Percentiles rank a stretch among this genome's conserved stretches.
Evolutionary conservation across 2,797 vertebrate species (phyloP).

Genomic region (Tragelaphus eurycerus): DNA sequence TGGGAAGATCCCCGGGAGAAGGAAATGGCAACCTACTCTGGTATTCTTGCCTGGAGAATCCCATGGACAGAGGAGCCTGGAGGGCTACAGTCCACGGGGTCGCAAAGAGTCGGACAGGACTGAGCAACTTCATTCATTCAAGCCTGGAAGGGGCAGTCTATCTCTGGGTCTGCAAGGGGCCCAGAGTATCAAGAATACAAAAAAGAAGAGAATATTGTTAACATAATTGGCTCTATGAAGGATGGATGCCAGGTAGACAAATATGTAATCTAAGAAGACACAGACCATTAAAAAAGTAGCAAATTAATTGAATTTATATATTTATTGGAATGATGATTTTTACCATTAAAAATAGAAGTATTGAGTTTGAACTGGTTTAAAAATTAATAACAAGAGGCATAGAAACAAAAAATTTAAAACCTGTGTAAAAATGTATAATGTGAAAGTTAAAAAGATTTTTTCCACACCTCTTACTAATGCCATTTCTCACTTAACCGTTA

Average conservation of each 20-base stretch:
- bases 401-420: neutral
- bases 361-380: slow-evolving; percentile 1
- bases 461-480: neutral
- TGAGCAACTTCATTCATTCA: neutral
- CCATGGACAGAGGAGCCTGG: no score
- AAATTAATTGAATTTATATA: neutral
- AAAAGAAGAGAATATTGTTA: neutral
- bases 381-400: neutral
- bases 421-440: neutral
- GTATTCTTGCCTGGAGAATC: no score
- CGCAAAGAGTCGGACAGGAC: no score
- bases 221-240: neutral
- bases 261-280: neutral
- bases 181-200: neutral
- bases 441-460: neutral
- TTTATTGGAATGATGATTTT: neutral
- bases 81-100: no score
- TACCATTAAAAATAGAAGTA: neutral
- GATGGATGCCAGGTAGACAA: neutral
- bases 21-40: no score
- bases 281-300: neutral
- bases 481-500: neutral
- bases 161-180: neutral
- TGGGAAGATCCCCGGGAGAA: no score
- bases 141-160: neutral